Conservation (phyloP, 2,113 vertebrate genomes). For the Neodontobutis hainanensis region DNA sequence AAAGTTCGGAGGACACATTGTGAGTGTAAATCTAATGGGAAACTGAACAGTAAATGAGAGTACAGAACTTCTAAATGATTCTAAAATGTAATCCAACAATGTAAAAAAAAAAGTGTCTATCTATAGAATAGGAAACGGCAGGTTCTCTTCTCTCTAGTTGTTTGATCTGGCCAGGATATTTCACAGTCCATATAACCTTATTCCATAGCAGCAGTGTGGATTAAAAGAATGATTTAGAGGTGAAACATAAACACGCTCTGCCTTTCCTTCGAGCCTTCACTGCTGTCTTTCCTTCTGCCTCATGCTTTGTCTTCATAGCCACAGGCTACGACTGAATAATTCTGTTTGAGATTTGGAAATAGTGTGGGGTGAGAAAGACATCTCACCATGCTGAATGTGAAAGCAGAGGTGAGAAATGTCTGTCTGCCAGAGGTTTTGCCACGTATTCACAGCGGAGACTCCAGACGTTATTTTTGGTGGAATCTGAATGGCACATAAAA, state of each 20-base stretch:
- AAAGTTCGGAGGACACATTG: neutral
- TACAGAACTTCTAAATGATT: neutral
- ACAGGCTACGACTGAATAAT: slow-evolving; percentile 69
- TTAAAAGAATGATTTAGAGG: slow-evolving; percentile 48
- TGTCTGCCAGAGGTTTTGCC: slow-evolving; percentile 48
- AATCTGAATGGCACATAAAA: slow-evolving; percentile 37
- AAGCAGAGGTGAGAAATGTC: slow-evolving; percentile 58
- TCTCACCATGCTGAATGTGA: slow-evolving; percentile 60
- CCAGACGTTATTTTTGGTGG: slow-evolving; percentile 40
- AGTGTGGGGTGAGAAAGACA: slow-evolving; percentile 55
- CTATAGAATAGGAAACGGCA: neutral
- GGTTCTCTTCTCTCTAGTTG: slow-evolving; percentile 16
- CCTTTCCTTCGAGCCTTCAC: slow-evolving; percentile 2
- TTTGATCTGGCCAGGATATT: slow-evolving; percentile 34
- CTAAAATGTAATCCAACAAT: neutral
- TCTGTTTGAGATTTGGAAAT: slow-evolving; percentile 74
- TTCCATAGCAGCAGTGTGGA: slow-evolving; percentile 22
- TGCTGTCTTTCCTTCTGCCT: slow-evolving; percentile 36
- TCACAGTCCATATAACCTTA: slow-evolving; percentile 10
- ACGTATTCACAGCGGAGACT: slow-evolving; percentile 20
- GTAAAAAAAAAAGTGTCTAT: too few species aligned
- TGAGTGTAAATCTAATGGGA: neutral
- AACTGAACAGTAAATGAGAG: neutral
- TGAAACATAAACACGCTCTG: slow-evolving; percentile 24
- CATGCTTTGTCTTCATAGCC: slow-evolving; percentile 67